A percentile compares a stretch with the other conserved stretches of the same genome.
These are phyloP conservation scores for Eumeta japonica DNA, from an alignment of 1,140 invertebrate species.

Conservation along the genomic window DNA sequence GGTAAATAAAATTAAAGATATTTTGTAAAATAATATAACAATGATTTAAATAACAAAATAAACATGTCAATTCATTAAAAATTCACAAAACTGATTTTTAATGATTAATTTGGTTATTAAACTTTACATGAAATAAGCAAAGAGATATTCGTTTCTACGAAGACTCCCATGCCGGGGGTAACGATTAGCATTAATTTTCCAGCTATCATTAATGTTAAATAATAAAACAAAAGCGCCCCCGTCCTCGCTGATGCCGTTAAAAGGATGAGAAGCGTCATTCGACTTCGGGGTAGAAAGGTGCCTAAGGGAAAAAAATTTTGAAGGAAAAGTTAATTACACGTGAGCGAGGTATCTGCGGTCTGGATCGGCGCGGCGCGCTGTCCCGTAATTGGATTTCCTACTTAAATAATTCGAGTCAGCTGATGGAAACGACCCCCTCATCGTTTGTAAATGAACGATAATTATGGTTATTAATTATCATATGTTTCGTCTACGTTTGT, in stretches of 20 bases:
- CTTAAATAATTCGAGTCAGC: conserved; percentile 28
- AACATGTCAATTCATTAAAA: no score
- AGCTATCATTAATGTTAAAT: conserved; percentile 17
- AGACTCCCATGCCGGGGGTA: no score
- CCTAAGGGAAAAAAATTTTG: conserved; percentile 12
- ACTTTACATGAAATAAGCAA: no score
- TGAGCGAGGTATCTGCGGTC: conserved; percentile 25
- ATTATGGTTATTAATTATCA: no score
- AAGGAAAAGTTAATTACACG: conserved; percentile 28
- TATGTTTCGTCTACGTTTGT: no score
- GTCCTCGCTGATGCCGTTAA: conserved; percentile 19
- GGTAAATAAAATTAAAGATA: no score
- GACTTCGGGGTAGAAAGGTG: conserved; percentile 8
- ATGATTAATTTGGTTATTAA: no score
- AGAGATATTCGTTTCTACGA: no score
- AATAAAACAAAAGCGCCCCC: conserved; percentile 14
- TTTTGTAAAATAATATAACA: no score
- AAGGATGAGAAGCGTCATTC: conserved; percentile 19
- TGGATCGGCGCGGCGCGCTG: conserved; percentile 16
- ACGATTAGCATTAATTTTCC: conserved; percentile 18
- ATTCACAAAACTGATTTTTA: no score
- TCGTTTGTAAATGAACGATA: no score
- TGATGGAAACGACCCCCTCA: conserved; percentile 16
- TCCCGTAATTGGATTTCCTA: conserved; percentile 30
- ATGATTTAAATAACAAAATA: no score